A percentile compares a stretch with the other conserved stretches of the same genome.
These are phyloP conservation scores for Cynocephalus volans DNA, from an alignment of 2,113 vertebrate genomes.

Conservation along the genomic window DNA sequence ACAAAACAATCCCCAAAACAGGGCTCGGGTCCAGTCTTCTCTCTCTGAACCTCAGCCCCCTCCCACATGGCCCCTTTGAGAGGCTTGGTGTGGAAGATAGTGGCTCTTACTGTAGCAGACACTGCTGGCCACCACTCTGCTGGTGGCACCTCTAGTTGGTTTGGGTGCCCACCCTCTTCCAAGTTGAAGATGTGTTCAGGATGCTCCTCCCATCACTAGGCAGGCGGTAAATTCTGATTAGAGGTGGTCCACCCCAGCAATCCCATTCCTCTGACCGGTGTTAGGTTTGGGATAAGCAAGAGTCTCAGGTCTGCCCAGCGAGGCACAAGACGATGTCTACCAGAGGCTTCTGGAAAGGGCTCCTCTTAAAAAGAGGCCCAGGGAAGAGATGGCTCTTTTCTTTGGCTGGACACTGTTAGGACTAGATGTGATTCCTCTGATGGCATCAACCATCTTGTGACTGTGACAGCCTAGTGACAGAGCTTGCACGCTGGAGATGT, in stretches of 20 bases:
- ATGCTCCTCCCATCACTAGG: rapidly evolving
- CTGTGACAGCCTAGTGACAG: not conserved
- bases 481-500: not conserved
- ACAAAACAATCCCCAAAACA: too few species aligned
- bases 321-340: not conserved
- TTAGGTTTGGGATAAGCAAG: too few species aligned
- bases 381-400: not conserved
- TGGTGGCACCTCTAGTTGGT: not conserved
- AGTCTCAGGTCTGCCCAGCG: rapidly evolving
- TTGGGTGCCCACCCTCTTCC: too few species aligned
- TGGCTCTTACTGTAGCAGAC: rapidly evolving
- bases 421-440: not conserved
- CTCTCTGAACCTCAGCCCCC: rapidly evolving
- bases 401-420: not conserved
- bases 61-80: rapidly evolving
- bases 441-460: not conserved
- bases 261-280: rapidly evolving
- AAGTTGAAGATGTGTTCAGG: not conserved
- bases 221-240: not conserved
- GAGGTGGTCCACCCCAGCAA: not conserved
- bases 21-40: rapidly evolving
- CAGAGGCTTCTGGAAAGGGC: not conserved
- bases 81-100: rapidly evolving
- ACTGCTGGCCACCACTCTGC: rapidly evolving
- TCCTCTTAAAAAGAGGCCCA: not conserved